These are phyloP conservation scores for Elymnias hypermnestra DNA, from an alignment of 1,140 invertebrate genomes.

Conservation along the genomic window DNA sequence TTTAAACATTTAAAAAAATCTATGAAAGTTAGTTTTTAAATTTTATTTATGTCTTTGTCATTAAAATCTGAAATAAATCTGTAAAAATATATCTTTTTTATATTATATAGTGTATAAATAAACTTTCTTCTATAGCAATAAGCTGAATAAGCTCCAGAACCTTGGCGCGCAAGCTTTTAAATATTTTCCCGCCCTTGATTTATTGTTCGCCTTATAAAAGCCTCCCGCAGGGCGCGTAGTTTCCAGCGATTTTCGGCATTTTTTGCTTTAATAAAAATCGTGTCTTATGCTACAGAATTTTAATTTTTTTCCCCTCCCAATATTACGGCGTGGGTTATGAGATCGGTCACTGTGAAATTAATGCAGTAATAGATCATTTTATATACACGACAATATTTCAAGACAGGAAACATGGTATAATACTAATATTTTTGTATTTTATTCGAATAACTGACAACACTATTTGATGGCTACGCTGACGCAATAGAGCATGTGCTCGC, in stretches of 20 bases:
- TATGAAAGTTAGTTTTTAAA: too few relatives aligned
- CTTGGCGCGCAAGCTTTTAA: slow-evolving; percentile 64
- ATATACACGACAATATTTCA: background rate
- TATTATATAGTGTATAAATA: background rate
- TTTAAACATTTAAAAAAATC: too few relatives aligned
- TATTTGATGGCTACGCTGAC: too few relatives aligned
- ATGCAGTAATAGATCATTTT: slow-evolving; percentile 5
- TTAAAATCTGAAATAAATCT: background rate
- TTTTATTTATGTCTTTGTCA: background rate
- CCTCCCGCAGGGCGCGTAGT: slow-evolving; percentile 53
- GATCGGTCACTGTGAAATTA: slow-evolving; percentile 54
- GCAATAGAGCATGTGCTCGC: too few relatives aligned
- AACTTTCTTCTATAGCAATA: slow-evolving; percentile 3
- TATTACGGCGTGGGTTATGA: slow-evolving; percentile 21
- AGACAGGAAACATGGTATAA: too few relatives aligned
- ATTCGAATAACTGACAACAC: too few relatives aligned
- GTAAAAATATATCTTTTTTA: background rate
- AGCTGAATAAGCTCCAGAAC: slow-evolving; percentile 34
- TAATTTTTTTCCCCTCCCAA: slow-evolving; percentile 46
- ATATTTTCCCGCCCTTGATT: slow-evolving; percentile 66
- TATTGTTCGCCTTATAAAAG: slow-evolving; percentile 66
- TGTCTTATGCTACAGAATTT: slow-evolving; percentile 44
- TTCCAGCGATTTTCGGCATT: slow-evolving; percentile 51
- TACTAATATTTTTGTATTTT: too few relatives aligned
- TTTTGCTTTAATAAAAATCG: slow-evolving; percentile 66